phyloP scores from a whole-genome alignment of 1,140 invertebrate species.

The Atta cephalotes region DNA sequence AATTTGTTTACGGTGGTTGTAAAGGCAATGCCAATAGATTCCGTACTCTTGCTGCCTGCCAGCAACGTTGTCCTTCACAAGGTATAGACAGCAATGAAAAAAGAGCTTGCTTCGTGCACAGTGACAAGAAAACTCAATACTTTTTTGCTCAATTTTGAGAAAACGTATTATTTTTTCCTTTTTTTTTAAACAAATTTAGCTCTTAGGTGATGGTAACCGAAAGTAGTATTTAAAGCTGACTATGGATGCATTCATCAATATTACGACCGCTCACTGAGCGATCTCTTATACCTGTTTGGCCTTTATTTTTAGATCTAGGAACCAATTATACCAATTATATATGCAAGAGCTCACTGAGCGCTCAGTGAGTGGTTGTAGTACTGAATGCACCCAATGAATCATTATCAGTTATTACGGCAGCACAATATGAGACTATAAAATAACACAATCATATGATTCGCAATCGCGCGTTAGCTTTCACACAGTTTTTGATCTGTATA shows the following conservation, averaged over 20 bases:
- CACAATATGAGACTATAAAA: background rate
- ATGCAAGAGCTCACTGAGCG: too few species aligned
- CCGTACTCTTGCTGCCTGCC: constrained; percentile 87
- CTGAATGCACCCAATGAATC: background rate
- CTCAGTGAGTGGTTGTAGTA: too few species aligned
- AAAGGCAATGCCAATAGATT: constrained; percentile 91
- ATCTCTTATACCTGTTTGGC: too few species aligned
- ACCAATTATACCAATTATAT: too few species aligned
- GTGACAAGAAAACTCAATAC: background rate
- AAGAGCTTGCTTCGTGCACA: constrained; percentile 62
- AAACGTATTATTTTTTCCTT: background rate
- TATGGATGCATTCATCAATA: too few species aligned
- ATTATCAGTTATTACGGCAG: background rate
- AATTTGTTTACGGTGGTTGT: constrained; percentile 89
- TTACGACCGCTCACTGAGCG: too few species aligned
- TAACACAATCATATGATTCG: background rate
- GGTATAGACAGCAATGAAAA: constrained; percentile 70
- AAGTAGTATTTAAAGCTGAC: background rate
- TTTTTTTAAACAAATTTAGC: background rate
- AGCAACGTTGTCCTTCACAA: constrained; percentile 85
- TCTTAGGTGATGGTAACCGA: constrained; percentile 12
- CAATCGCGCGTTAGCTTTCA: background rate
- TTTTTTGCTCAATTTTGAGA: constrained; percentile 8
- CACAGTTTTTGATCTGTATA: background rate
- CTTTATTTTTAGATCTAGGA: too few species aligned